Percentiles rank a stretch among this genome's conserved stretches.
Conservation (phyloP, 1,140 invertebrate species). For the Manduca sexta region DNA sequence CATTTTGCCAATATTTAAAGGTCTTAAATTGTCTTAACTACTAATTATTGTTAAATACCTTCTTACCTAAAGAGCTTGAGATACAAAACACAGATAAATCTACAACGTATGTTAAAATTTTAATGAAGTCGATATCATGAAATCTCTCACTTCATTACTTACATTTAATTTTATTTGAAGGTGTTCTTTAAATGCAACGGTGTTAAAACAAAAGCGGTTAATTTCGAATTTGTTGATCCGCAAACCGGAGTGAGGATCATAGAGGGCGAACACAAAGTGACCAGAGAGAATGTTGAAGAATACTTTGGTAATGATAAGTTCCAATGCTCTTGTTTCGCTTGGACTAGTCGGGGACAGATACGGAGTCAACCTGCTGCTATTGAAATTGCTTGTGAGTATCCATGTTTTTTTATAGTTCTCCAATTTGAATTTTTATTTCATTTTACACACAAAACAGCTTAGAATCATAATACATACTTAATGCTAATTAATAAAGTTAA, state of each 20-base stretch:
- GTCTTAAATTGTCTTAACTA: too few relatives aligned
- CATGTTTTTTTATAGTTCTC: neutral
- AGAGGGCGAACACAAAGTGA: constrained; percentile 89
- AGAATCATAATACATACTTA: too few relatives aligned
- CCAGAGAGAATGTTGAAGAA: constrained; percentile 90
- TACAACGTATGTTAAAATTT: too few relatives aligned
- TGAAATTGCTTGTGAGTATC: constrained; percentile 91
- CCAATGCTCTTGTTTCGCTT: constrained; percentile 92
- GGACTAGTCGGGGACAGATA: constrained; percentile 82
- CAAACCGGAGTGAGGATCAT: constrained; percentile 88
- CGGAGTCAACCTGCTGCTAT: constrained; percentile 87
- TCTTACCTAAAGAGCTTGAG: too few relatives aligned
- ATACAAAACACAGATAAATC: too few relatives aligned
- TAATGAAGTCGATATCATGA: neutral
- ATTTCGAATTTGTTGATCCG: constrained; percentile 81
- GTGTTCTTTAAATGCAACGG: constrained; percentile 88
- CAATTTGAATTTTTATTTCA: too few relatives aligned
- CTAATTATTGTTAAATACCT: too few relatives aligned
- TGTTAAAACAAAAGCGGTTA: constrained; percentile 75
- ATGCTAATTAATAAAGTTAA: too few relatives aligned
- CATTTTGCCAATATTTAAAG: too few relatives aligned
- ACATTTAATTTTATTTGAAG: constrained; percentile 53
- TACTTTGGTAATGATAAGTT: constrained; percentile 90
- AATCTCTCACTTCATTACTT: neutral
- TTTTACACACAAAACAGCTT: too few relatives aligned